phyloP scores from a whole-genome alignment of 2,888 invertebrate genomes.

The Trypoxylon attenuatum region DNA sequence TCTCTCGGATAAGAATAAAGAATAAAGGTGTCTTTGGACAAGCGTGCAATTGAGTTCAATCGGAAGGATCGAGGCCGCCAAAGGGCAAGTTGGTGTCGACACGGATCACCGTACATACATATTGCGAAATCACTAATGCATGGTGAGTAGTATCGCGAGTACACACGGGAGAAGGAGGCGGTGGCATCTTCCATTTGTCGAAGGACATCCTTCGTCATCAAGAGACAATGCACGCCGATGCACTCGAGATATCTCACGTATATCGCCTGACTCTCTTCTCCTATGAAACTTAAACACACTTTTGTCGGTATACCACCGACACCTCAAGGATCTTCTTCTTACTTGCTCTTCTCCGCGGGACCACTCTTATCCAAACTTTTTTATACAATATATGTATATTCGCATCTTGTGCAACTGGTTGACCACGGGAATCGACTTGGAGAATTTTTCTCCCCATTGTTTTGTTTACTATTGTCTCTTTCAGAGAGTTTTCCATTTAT shows the following conservation, averaged over 20 bases:
- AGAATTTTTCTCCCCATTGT: not conserved
- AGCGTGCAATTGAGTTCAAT: too few relatives aligned
- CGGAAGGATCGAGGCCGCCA: not conserved
- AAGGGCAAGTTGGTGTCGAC: conserved; percentile 2
- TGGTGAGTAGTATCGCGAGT: conserved; percentile 2
- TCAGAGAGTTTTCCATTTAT: too few relatives aligned
- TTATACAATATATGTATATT: not conserved
- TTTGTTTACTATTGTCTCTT: not conserved
- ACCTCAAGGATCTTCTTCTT: not conserved
- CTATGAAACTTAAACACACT: not conserved
- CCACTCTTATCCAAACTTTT: not conserved
- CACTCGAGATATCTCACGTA: conserved; percentile 24
- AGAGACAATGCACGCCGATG: conserved; percentile 46
- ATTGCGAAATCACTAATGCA: conserved; percentile 44
- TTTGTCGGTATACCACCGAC: not conserved
- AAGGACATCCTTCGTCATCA: conserved; percentile 47
- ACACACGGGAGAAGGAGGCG: conserved; percentile 8
- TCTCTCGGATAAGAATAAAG: too few relatives aligned
- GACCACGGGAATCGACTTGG: not conserved
- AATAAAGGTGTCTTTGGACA: too few relatives aligned
- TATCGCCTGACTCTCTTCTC: conserved; percentile 28
- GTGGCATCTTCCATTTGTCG: conserved; percentile 24
- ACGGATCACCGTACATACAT: conserved; percentile 5
- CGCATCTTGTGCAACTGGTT: not conserved
- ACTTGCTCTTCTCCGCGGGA: too few relatives aligned